These are phyloP conservation scores for Scarus forsteni DNA, from an alignment of 2,797 vertebrate genomes.

Conservation along the genomic window DNA sequence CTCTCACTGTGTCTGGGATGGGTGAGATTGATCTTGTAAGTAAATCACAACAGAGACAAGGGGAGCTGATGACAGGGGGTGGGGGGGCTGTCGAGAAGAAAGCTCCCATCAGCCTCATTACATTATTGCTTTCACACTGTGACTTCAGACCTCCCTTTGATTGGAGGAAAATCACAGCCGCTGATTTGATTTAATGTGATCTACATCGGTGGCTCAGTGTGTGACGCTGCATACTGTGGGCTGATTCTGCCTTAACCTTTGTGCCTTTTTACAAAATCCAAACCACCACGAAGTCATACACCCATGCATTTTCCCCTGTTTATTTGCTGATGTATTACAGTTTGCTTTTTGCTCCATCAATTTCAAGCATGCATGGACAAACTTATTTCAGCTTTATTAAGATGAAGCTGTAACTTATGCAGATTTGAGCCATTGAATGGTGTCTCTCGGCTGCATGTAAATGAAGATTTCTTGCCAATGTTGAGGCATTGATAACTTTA, in stretches of 20 bases:
- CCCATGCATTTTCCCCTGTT: background rate
- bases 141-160: conserved; percentile 32
- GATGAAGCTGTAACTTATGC: background rate
- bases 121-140: conserved; percentile 50
- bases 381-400: background rate
- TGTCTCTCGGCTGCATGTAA: conserved; percentile 33
- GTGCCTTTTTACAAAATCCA: background rate
- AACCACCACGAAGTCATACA: background rate
- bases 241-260: background rate
- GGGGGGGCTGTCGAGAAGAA: conserved; percentile 22
- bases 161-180: conserved; percentile 32
- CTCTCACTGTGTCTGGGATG: conserved; percentile 32
- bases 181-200: conserved; percentile 49
- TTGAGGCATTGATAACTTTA: conserved; percentile 24
- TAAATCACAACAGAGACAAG: conserved; percentile 53
- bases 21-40: conserved; percentile 50
- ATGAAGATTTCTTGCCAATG: conserved; percentile 26
- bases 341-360: too few relatives aligned
- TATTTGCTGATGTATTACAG: background rate
- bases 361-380: background rate
- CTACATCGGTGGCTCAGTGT: conserved; percentile 10
- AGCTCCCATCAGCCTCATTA: conserved; percentile 52
- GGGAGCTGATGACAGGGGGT: conserved; percentile 20
- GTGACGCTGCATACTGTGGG: conserved; percentile 20
- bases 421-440: conserved; percentile 16